Evolutionary conservation across 2,888 invertebrate species (phyloP).

Genomic region (Sycophila texana): DNA sequence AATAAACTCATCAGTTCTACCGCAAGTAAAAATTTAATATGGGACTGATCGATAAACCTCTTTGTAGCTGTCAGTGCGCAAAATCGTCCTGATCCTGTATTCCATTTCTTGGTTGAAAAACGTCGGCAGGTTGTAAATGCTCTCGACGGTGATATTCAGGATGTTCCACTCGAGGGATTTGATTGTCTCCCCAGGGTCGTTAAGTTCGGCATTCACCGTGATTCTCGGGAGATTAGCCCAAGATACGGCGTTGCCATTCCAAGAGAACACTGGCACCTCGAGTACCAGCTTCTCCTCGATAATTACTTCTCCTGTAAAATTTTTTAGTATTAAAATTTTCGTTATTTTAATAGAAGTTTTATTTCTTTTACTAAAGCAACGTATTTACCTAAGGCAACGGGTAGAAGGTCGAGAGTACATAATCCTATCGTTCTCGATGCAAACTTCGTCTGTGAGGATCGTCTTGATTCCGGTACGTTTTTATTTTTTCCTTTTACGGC

Average conservation of each 20-base stretch:
- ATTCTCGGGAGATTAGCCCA: slow-evolving; percentile 66
- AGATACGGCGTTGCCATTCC: slow-evolving; percentile 55
- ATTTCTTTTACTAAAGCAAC: background rate
- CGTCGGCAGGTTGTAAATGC: slow-evolving; percentile 64
- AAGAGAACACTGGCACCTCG: slow-evolving; percentile 58
- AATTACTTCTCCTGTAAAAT: slow-evolving; percentile 61
- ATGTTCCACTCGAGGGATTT: slow-evolving; percentile 59
- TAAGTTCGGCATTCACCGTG: slow-evolving; percentile 56
- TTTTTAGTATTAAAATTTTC: background rate
- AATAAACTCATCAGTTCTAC: background rate
- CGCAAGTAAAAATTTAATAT: background rate
- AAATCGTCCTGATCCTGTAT: slow-evolving; percentile 63
- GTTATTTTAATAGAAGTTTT: background rate
- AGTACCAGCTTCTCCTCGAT: slow-evolving; percentile 62
- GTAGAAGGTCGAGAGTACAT: slow-evolving; percentile 67
- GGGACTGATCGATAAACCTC: background rate
- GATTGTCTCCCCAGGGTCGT: slow-evolving; percentile 51
- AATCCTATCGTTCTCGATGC: slow-evolving; percentile 58
- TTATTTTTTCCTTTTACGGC: slow-evolving; percentile 12
- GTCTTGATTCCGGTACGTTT: background rate
- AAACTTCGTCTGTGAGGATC: background rate
- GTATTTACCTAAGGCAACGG: slow-evolving; percentile 63
- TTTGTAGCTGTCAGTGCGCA: slow-evolving; percentile 48
- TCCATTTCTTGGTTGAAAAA: slow-evolving; percentile 59
- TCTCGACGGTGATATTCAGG: slow-evolving; percentile 66